Base-by-base conservation (phyloP, 2,888 invertebrate species). In the Sialis lutaria region DNA sequence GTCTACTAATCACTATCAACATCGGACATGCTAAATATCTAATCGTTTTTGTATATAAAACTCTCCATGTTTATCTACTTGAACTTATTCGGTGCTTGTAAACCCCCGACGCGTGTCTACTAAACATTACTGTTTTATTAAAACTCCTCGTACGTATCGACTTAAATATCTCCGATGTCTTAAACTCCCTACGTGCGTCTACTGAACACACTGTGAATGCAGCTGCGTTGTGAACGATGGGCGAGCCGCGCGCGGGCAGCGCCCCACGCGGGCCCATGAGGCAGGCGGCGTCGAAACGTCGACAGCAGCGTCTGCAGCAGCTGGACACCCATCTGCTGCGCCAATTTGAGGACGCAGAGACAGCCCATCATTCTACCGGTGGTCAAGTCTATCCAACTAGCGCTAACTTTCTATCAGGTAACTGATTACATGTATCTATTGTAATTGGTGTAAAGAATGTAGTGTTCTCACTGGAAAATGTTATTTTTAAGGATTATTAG, bases 341-440 rank as follows among this genome's bases (percentile, higher is more conserved):
- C 10, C 46, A 46, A 33, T 46, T 54, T 45, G 52, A 53, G 42
- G 50, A 54, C 47, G 51, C 53, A 50, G 58, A 61, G 49, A 55
- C 58, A 47, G 56, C 58, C 50, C 22, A 22, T 22, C 22, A 22
- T 22, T 22, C 22, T 22, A 22, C 22, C 22, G 60, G 60, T 55
- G 61, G 60, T 51, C 62, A 61, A 53, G 56, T 59, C 53, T 61
- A 62, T 55, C 62, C 61, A 51, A 60, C 61, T 51, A 60, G 59
- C 53, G 58, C 61, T 53, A 53, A 54, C 47, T 53, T 50, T 59
- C 60, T 52, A 60, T 61, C 54, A 61, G 60, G 54, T 63, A 61
- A 52, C 61, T 60, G 57, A 58, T 60, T 56, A 62, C 61, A 61
- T 61, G 62, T 63, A 59, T 39, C 33, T 22, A n/a, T 6, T 31